Conservation (phyloP, 2,888 invertebrate species). For the Tetranychus piercei region DNA sequence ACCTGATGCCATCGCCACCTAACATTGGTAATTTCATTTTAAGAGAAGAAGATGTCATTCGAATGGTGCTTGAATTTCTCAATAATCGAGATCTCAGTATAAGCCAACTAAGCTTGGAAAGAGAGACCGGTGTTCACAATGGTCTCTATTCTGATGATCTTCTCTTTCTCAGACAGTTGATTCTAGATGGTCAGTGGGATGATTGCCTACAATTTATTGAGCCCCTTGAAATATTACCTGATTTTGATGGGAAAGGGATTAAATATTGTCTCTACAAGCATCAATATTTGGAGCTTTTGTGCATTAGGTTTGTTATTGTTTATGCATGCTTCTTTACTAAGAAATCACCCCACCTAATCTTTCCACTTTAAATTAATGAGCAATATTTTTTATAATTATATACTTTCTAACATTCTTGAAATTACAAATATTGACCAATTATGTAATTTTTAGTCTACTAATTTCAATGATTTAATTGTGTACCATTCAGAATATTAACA, state of each 20-base stretch:
- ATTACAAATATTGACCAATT: too few species aligned
- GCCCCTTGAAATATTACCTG: constrained; percentile 51
- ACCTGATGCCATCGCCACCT: background rate
- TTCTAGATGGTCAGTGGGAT: constrained; percentile 94
- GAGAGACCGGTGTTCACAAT: constrained; percentile 86
- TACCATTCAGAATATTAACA: too few species aligned
- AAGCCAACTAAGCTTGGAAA: constrained; percentile 62
- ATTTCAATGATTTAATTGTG: too few species aligned
- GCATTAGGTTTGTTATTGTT: constrained; percentile 40
- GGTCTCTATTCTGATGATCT: constrained; percentile 83
- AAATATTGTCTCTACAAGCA: constrained; percentile 71
- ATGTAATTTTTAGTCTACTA: too few species aligned
- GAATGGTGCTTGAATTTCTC: constrained; percentile 63
- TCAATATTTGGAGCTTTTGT: constrained; percentile 78
- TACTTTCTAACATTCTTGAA: too few species aligned
- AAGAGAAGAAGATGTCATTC: constrained; percentile 71
- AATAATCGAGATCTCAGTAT: constrained; percentile 79
- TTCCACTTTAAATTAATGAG: too few species aligned
- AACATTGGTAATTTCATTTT: constrained; percentile 40
- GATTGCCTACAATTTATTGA: constrained; percentile 88
- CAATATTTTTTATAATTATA: too few species aligned
- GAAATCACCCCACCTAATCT: too few species aligned
- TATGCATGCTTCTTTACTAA: too few species aligned
- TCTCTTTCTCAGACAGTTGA: constrained; percentile 75
- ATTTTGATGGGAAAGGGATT: constrained; percentile 65